These are phyloP conservation scores for Syndactyla subalaris DNA, from an alignment of 2,797 vertebrate genomes.

Conservation along the genomic window DNA sequence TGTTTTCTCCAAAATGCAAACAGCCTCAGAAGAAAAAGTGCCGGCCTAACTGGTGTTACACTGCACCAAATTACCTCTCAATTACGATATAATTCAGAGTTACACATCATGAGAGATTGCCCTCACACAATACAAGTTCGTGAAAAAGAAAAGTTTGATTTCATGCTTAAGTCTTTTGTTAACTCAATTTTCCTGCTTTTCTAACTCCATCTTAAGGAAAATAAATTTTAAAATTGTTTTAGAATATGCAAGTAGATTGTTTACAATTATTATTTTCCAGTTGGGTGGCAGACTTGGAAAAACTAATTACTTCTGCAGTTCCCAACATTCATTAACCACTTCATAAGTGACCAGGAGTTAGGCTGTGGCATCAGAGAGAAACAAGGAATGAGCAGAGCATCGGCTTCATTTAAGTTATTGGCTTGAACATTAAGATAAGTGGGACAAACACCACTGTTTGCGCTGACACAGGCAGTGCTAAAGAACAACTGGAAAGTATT, in stretches of 20 bases:
- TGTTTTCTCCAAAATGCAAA: background rate
- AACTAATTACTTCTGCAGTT: background rate
- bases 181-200: background rate
- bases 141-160: background rate
- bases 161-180: background rate
- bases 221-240: background rate
- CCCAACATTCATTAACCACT: background rate
- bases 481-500: background rate
- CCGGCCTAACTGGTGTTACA: background rate
- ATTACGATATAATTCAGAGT: background rate
- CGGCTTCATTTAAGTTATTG: background rate
- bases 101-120: background rate
- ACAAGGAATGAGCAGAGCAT: background rate
- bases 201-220: background rate
- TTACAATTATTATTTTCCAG: background rate
- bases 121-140: background rate
- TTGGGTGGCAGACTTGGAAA: background rate
- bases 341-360: background rate
- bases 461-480: accelerated
- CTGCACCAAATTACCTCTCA: background rate
- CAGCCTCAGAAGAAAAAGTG: background rate
- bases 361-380: background rate
- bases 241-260: background rate
- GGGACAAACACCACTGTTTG: background rate
- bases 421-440: background rate